phyloP scores from a whole-genome alignment of 23 tunicate species.

The Halocynthia aurantium region DNA sequence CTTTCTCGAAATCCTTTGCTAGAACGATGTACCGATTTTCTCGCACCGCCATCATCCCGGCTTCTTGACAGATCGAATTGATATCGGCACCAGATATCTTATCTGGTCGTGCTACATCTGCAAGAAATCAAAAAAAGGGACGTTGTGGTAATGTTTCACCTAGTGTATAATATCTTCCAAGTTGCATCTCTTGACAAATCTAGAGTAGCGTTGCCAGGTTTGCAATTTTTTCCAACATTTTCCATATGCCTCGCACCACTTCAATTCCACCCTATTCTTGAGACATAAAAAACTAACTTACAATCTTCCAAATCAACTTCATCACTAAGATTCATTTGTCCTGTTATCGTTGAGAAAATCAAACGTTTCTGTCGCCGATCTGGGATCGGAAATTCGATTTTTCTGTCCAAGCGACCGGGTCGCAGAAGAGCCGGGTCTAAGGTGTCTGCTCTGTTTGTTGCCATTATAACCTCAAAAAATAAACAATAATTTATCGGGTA shows the following conservation, averaged over 20 bases:
- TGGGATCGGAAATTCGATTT: conserved; percentile 97
- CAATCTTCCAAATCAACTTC: conserved; percentile 98
- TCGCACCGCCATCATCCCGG: conserved; percentile 98
- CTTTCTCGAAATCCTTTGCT: conserved; percentile 98
- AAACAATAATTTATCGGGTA: not conserved
- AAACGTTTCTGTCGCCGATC: conserved; percentile 98
- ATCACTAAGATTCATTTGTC: conserved; percentile 97
- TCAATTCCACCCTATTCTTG: not conserved
- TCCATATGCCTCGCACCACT: not conserved
- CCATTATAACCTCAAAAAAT: conserved; percentile 87
- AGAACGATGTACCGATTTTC: conserved; percentile 98
- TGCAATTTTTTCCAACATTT: not conserved
- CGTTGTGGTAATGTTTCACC: no score
- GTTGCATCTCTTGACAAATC: no score
- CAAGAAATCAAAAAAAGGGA: not conserved
- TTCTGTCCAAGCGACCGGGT: conserved; percentile 94
- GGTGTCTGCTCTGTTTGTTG: conserved; percentile 96
- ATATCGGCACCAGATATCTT: conserved; percentile 97
- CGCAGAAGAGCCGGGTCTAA: conserved; percentile 97
- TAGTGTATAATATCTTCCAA: no score
- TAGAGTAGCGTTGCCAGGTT: no score
- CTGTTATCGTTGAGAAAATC: conserved; percentile 95
- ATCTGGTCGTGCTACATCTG: conserved; percentile 97
- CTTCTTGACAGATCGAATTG: conserved; percentile 98
- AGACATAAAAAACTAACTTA: conserved; percentile 3